These are phyloP conservation scores for Callyntrura sp. DNA, from an alignment of 2,888 invertebrate species.

Conservation along the genomic window DNA sequence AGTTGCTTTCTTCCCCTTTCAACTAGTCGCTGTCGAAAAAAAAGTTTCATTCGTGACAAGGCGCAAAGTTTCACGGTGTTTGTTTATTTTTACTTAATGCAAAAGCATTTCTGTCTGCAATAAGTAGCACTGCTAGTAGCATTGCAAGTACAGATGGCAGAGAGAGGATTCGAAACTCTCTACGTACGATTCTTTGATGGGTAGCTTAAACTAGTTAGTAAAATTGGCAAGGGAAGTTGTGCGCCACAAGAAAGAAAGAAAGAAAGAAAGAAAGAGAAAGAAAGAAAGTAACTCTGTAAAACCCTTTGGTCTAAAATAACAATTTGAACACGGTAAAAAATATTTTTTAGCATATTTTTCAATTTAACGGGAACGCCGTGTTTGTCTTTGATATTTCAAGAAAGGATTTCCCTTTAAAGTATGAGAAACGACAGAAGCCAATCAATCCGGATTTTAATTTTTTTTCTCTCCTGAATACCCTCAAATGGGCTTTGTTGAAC, in stretches of 20 bases:
- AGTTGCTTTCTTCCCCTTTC: constrained; percentile 15
- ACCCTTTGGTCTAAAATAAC: constrained; percentile 50
- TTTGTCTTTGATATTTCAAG: not conserved
- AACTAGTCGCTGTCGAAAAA: constrained; percentile 31
- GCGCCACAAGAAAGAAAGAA: not conserved
- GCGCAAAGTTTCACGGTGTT: constrained; percentile 65
- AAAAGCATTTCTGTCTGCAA: constrained; percentile 42
- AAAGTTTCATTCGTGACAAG: constrained; percentile 52
- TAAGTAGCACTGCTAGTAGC: not conserved
- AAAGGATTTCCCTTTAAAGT: constrained; percentile 1
- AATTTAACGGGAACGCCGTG: not conserved
- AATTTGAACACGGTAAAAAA: not conserved
- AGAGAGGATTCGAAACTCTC: not conserved
- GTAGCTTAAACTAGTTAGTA: constrained; percentile 71
- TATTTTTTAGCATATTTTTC: not conserved
- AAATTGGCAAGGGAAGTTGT: constrained; percentile 61
- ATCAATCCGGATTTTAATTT: constrained; percentile 14
- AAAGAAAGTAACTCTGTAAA: not conserved
- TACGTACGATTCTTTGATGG: constrained; percentile 40
- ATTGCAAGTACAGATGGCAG: not conserved
- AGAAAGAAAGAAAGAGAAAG: not conserved
- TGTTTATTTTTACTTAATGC: constrained; percentile 77
- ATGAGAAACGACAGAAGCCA: not conserved
- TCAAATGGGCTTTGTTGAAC: no score
- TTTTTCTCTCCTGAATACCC: not conserved